Conservation (phyloP, 2,797 vertebrate species). For the Scyliorhinus canicula region DNA sequence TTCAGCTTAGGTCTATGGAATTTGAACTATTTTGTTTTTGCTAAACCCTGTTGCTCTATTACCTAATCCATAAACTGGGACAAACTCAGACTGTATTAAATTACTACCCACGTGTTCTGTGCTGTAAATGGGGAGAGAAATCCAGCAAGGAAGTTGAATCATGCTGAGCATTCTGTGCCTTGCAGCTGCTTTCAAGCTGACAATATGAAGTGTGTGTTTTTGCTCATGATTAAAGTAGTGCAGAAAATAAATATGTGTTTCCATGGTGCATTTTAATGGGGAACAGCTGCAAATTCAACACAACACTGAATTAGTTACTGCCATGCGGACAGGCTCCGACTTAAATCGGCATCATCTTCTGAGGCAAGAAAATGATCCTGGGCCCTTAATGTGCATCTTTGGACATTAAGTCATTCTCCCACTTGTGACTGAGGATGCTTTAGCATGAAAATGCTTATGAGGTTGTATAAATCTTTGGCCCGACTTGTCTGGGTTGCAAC, state of each 20-base stretch:
- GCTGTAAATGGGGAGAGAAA: not conserved
- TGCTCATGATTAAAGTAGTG: constrained; percentile 21
- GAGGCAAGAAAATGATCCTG: not conserved
- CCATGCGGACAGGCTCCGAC: constrained; percentile 8
- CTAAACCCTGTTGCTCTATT: not conserved
- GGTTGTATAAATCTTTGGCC: not conserved
- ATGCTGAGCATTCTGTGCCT: constrained; percentile 29
- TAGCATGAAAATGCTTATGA: not conserved
- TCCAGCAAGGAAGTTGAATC: constrained; percentile 28
- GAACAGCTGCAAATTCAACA: constrained; percentile 31
- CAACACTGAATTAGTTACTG: constrained; percentile 29
- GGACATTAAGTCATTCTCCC: not conserved
- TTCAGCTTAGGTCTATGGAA: not conserved
- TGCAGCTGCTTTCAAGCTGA: constrained; percentile 37
- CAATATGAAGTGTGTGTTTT: constrained; percentile 36
- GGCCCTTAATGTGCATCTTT: not conserved
- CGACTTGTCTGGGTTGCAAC: not conserved
- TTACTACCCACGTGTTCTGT: constrained; percentile 3
- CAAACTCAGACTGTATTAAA: not conserved
- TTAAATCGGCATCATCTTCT: not conserved
- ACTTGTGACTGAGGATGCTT: not conserved
- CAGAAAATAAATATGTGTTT: constrained; percentile 37
- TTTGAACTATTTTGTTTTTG: not conserved
- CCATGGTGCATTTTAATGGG: constrained; percentile 36
- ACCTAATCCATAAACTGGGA: not conserved